A percentile compares a stretch with the other conserved stretches of the same genome.
Conservation (phyloP, 2,113 vertebrate species). For the Podarcis cretensis region DNA sequence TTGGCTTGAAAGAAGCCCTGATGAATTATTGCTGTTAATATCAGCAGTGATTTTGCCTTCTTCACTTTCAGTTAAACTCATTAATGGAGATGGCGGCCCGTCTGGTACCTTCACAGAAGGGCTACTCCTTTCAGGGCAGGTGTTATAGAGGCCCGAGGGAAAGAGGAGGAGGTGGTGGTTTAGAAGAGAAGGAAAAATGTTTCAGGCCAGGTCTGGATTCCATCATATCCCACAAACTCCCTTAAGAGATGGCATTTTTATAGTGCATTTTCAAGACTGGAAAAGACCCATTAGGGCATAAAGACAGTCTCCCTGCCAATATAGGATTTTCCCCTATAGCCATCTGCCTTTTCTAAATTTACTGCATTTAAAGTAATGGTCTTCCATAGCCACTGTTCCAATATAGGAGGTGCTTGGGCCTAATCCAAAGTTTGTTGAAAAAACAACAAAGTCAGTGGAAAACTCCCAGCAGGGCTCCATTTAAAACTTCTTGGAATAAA, state of each 20-base stretch:
- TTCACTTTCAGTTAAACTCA: constrained; percentile 32
- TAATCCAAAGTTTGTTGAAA: not conserved
- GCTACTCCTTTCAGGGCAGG: not conserved
- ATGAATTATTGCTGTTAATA: constrained; percentile 24
- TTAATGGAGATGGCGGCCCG: constrained; percentile 1
- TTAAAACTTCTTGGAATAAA: constrained; percentile 6
- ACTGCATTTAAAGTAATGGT: not conserved
- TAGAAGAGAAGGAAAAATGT: not conserved
- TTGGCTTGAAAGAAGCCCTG: constrained; percentile 44
- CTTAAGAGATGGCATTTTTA: constrained; percentile 6
- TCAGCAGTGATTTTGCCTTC: constrained; percentile 20
- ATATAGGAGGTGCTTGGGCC: not conserved
- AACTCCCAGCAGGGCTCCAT: not conserved
- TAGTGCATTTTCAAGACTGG: not conserved
- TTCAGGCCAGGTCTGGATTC: constrained; percentile 8
- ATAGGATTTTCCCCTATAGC: not conserved
- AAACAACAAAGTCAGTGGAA: not conserved
- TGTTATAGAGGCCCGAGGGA: not conserved
- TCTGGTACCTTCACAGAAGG: not conserved
- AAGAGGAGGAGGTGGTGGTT: not conserved
- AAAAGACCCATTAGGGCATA: constrained; percentile 4
- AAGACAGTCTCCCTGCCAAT: not conserved
- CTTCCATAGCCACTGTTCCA: not conserved
- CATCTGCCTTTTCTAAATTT: not conserved
- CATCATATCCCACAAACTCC: not conserved